Conservation (phyloP, 2,113 vertebrate species). For the Mus pahari region DNA sequence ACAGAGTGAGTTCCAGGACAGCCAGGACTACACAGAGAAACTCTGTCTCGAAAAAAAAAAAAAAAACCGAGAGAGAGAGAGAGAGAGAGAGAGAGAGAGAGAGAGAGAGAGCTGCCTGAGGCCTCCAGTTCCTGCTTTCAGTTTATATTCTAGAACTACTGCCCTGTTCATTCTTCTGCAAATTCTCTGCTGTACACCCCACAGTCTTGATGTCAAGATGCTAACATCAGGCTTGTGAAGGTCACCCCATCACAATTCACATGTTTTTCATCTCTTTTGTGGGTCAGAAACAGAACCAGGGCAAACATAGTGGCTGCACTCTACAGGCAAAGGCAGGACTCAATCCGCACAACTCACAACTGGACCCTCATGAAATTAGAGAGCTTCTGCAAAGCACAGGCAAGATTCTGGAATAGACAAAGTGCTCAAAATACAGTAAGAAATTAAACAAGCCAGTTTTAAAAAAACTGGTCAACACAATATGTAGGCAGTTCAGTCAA, state of each 20-base stretch:
- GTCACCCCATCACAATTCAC: not conserved
- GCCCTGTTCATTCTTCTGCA: not conserved
- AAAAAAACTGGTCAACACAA: not conserved
- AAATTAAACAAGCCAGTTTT: not conserved
- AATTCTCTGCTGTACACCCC: not conserved
- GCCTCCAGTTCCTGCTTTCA: not conserved
- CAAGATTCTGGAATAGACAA: not conserved
- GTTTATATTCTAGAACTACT: conserved; percentile 44
- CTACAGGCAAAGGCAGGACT: not conserved
- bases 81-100: too few relatives aligned
- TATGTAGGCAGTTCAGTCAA: not conserved
- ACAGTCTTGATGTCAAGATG: not conserved
- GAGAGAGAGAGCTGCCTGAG: not conserved
- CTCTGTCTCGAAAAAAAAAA: too few relatives aligned
- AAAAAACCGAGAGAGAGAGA: too few relatives aligned
- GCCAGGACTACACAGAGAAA: too few relatives aligned
- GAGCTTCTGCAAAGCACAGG: not conserved
- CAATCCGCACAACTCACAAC: not conserved
- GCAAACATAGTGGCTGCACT: not conserved
- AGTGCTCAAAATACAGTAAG: not conserved
- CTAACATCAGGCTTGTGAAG: not conserved
- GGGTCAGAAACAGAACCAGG: not conserved
- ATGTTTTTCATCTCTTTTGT: not conserved
- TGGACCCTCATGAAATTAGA: not conserved
- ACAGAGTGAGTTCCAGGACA: too few relatives aligned